Percentiles rank a stretch among this genome's conserved stretches.
phyloP scores from a whole-genome alignment of 2,888 invertebrate species.

The Hyposoter dolosus region DNA sequence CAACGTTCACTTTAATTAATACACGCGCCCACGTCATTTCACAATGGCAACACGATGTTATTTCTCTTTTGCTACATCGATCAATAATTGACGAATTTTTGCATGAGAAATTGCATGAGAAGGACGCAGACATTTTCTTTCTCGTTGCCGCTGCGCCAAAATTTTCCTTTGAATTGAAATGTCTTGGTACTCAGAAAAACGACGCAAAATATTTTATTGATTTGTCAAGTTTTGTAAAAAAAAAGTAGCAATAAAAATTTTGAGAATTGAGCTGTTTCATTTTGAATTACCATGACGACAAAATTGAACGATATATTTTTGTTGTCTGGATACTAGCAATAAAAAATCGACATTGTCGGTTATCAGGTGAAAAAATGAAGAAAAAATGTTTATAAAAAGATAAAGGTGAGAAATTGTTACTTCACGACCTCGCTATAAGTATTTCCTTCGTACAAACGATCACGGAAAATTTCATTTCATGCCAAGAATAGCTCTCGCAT shows the following conservation, averaged over 20 bases:
- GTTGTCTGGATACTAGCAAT: background rate
- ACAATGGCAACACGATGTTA: background rate
- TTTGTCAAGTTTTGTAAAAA: too few relatives aligned
- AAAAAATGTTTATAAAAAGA: background rate
- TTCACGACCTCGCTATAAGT: background rate
- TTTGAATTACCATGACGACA: background rate
- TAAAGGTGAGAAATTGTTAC: background rate
- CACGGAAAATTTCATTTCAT: constrained; percentile 1
- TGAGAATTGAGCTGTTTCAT: background rate
- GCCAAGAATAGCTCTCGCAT: background rate
- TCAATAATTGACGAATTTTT: background rate
- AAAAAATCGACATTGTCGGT: background rate
- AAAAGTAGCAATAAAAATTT: too few relatives aligned
- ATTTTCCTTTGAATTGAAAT: background rate
- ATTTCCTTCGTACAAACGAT: background rate
- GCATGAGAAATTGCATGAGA: background rate
- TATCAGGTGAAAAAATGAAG: background rate
- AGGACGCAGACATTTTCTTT: background rate
- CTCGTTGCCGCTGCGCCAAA: background rate
- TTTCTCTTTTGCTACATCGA: background rate
- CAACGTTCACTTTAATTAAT: background rate
- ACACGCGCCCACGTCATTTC: background rate
- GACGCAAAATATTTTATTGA: background rate
- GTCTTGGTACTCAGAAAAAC: background rate
- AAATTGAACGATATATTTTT: background rate